These are phyloP conservation scores for Catharus ustulatus DNA, from an alignment of 2,797 vertebrate genomes.

Conservation along the genomic window DNA sequence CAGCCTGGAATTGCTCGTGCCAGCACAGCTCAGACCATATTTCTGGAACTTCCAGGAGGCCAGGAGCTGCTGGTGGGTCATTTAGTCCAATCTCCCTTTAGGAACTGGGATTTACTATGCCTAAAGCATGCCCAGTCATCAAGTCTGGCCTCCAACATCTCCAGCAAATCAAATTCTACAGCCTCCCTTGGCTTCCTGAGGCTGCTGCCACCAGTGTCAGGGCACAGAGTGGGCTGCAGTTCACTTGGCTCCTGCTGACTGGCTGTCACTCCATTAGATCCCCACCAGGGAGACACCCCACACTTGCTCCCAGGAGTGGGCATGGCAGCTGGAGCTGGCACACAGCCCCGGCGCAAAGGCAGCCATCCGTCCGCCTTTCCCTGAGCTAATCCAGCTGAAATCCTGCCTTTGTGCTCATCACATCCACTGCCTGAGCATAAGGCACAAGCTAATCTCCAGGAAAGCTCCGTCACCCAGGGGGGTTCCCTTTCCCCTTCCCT, in stretches of 20 bases:
- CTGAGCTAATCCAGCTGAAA: background rate
- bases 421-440: background rate
- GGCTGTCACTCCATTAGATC: background rate
- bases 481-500: background rate
- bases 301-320: background rate
- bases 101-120: background rate
- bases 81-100: background rate
- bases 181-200: background rate
- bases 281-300: background rate
- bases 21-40: background rate
- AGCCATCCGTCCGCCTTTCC: background rate
- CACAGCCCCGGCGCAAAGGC: fast-evolving
- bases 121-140: background rate
- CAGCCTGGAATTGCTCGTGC: background rate
- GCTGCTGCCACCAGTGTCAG: background rate
- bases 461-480: background rate
- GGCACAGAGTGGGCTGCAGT: fast-evolving
- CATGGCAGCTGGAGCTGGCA: background rate
- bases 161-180: background rate
- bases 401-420: background rate
- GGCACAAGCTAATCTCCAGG: background rate
- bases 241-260: background rate
- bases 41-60: background rate
- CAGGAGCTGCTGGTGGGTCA: background rate
- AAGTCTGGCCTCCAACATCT: background rate